Percentiles rank a stretch among this genome's conserved stretches.
Conservation (phyloP, 2,888 invertebrate species). For the Drosophila acutilabella region DNA sequence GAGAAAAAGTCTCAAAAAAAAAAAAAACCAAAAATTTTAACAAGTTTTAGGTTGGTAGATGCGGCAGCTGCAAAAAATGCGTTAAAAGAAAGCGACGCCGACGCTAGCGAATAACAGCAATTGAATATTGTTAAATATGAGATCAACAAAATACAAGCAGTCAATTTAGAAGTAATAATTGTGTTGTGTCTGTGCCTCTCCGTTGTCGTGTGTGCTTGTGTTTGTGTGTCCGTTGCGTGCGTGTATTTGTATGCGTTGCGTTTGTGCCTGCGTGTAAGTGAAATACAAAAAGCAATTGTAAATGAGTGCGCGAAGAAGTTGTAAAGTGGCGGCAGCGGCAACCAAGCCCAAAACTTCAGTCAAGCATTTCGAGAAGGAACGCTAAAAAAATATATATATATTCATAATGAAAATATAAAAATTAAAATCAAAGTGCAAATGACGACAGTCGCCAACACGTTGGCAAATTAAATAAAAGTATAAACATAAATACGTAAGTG, state of each 20-base stretch:
- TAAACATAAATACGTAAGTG: constrained; percentile 53
- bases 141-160: constrained; percentile 47
- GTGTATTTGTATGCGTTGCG: constrained; percentile 33
- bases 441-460: constrained; percentile 52
- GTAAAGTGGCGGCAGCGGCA: constrained; percentile 44
- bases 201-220: constrained; percentile 37
- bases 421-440: constrained; percentile 61
- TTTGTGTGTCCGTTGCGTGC: constrained; percentile 36
- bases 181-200: constrained; percentile 30
- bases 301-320: constrained; percentile 65
- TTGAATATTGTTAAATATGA: constrained; percentile 63
- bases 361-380: constrained; percentile 69
- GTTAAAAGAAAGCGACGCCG: constrained; percentile 55
- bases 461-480: constrained; percentile 50
- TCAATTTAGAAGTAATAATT: constrained; percentile 56
- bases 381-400: constrained; percentile 11
- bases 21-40: constrained; percentile 57
- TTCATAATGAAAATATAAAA: constrained; percentile 22
- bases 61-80: constrained; percentile 55
- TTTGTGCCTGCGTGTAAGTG: constrained; percentile 60
- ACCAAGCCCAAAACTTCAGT: constrained; percentile 83
- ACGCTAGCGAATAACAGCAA: constrained; percentile 34
- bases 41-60: constrained; percentile 65
- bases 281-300: constrained; percentile 67
- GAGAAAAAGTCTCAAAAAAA: constrained; percentile 55